Evolutionary conservation across 2,888 invertebrate species (phyloP).

Genomic region (Isoperla grammatica): DNA sequence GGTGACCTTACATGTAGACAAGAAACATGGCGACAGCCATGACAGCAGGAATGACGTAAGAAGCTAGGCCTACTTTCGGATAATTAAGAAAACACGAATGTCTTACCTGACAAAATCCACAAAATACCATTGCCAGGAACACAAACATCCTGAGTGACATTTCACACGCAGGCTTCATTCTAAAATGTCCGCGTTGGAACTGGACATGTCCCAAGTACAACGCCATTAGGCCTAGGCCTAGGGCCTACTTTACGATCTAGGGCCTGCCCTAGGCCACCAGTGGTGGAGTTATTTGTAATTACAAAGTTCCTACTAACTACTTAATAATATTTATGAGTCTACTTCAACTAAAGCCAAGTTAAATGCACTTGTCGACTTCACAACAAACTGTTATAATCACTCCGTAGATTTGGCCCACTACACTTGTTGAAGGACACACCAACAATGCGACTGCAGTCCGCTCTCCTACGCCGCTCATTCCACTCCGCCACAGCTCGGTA

Average conservation of each 20-base stretch:
- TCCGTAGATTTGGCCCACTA: no score
- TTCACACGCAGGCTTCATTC: neutral
- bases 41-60: neutral
- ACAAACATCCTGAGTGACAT: neutral
- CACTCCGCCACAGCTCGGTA: no score
- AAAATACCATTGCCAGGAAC: neutral
- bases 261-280: conserved; percentile 1
- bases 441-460: no score
- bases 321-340: no score
- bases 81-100: no score
- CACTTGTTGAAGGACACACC: no score
- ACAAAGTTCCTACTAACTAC: no score
- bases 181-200: conserved; percentile 1
- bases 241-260: no score
- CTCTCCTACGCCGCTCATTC: no score
- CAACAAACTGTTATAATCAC: no score
- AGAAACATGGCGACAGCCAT: conserved; percentile 9
- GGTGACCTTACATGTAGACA: conserved; percentile 1
- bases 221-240: conserved; percentile 3
- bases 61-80: neutral
- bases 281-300: neutral
- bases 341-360: no score
- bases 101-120: conserved; percentile 8
- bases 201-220: conserved; percentile 2
- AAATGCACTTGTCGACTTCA: no score